These are phyloP conservation scores for Pseudolaguvia tuberculata DNA, from an alignment of 2,113 vertebrate genomes.

Conservation along the genomic window DNA sequence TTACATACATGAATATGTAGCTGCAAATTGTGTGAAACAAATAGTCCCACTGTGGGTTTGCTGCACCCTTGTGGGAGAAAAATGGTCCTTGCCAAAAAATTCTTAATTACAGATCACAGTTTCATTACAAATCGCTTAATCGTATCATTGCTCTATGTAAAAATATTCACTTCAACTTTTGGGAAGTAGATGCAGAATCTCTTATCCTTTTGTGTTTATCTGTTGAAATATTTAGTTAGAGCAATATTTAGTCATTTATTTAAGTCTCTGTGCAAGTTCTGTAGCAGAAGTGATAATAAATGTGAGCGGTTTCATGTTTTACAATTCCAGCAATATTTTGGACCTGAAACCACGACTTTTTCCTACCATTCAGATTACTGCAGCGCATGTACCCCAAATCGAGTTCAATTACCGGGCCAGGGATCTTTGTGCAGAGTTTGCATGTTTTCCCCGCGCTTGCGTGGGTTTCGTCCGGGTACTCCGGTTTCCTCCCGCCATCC, in stretches of 20 bases:
- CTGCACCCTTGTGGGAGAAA: conserved; percentile 13
- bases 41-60: neutral
- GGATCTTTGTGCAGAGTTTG: too few relatives aligned
- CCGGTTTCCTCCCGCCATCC: too few relatives aligned
- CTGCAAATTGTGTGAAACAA: conserved; percentile 22
- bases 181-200: neutral
- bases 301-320: conserved; percentile 2
- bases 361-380: conserved; percentile 5
- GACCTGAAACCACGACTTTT: conserved; percentile 18
- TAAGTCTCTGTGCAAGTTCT: neutral
- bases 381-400: neutral
- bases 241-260: conserved; percentile 13
- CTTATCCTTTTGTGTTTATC: neutral
- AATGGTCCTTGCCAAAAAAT: neutral
- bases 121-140: neutral
- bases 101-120: neutral
- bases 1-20: neutral
- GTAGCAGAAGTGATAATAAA: neutral
- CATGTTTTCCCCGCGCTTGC: too few relatives aligned
- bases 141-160: neutral
- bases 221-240: conserved; percentile 17
- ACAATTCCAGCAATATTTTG: neutral
- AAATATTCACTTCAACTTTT: neutral
- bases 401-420: too few relatives aligned
- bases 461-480: too few relatives aligned